Conservation (phyloP, 2,888 invertebrate genomes). For the Drosophila infuscata region DNA sequence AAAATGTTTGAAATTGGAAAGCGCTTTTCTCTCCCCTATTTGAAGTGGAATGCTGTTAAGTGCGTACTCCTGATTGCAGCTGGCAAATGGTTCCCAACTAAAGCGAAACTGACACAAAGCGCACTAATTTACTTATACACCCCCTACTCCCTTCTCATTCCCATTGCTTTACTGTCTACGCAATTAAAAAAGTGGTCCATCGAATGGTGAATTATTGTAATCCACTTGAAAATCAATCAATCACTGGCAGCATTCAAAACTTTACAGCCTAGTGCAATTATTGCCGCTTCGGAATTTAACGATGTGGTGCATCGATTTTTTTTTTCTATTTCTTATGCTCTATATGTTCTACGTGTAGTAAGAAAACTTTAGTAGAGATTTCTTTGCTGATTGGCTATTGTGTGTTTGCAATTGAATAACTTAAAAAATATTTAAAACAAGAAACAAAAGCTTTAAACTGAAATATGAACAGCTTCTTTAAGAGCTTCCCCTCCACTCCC, state of each 20-base stretch:
- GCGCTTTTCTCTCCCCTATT: slow-evolving; percentile 33
- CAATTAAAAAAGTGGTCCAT: slow-evolving; percentile 13
- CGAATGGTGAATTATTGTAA: slow-evolving; percentile 52
- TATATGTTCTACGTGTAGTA: not conserved
- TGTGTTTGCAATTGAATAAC: not conserved
- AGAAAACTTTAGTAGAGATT: not conserved
- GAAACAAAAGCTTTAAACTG: not conserved
- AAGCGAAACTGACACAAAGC: slow-evolving; percentile 74
- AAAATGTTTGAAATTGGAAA: slow-evolving; percentile 68
- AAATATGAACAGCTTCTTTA: not conserved
- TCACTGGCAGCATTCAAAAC: slow-evolving; percentile 39
- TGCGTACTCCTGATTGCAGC: slow-evolving; percentile 68
- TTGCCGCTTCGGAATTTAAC: slow-evolving; percentile 13
- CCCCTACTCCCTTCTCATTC: not conserved
- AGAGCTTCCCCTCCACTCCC: not conserved
- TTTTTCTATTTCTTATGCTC: not conserved
- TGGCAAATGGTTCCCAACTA: slow-evolving; percentile 59
- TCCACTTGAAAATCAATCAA: slow-evolving; percentile 52
- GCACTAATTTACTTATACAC: slow-evolving; percentile 61
- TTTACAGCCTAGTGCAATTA: slow-evolving; percentile 55
- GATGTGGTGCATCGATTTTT: not conserved
- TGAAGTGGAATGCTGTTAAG: slow-evolving; percentile 56
- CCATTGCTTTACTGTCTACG: slow-evolving; percentile 1
- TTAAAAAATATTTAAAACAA: not conserved
- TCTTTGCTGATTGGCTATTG: not conserved